Evolutionary conservation across 1,140 invertebrate genomes (phyloP).

Genomic region (Sarcophaga peregrina): DNA sequence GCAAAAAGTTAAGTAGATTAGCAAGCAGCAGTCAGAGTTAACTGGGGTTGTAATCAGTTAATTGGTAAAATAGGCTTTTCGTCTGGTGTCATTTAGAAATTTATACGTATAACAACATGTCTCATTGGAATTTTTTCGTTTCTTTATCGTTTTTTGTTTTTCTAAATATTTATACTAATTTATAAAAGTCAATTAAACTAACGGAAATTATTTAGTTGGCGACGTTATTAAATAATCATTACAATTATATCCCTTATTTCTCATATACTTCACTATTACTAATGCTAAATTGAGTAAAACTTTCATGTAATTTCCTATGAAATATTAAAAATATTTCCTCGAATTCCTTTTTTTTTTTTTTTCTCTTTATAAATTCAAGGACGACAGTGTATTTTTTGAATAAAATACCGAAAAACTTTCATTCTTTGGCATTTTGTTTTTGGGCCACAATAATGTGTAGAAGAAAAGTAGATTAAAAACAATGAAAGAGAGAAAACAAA

Average conservation of each 20-base stretch:
- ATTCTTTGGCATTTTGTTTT: constrained; percentile 13
- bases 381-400: neutral
- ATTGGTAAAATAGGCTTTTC: neutral
- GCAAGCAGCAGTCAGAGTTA: neutral
- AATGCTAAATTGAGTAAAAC: neutral
- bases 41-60: constrained; percentile 18
- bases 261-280: neutral
- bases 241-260: neutral
- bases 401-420: neutral
- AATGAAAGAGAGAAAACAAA: neutral
- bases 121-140: too few species aligned
- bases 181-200: neutral
- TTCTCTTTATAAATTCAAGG: neutral
- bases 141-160: too few species aligned
- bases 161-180: neutral
- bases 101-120: too few species aligned
- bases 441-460: neutral
- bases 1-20: constrained; percentile 12
- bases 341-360: too few species aligned
- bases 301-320: neutral
- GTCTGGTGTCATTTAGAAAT: neutral
- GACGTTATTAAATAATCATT: constrained; percentile 14
- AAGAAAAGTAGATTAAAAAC: neutral
- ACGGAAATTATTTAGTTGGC: neutral
- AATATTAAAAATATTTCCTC: constrained; percentile 9